Percentiles rank a stretch among this genome's conserved stretches.
Conservation (phyloP, 2,888 invertebrate genomes). For the Drosophila phalerata region DNA sequence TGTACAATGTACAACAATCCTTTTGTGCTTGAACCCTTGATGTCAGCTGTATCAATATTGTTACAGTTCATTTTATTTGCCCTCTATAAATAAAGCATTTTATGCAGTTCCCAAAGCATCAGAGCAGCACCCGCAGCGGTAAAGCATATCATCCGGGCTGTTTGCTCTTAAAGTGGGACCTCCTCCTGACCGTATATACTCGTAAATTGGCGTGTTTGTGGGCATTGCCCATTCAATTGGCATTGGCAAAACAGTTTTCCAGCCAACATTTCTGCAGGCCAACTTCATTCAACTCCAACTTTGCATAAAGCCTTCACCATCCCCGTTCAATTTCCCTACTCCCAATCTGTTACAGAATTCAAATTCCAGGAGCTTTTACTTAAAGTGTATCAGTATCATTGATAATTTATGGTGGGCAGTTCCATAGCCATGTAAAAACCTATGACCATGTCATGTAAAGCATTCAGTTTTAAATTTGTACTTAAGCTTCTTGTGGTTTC, state of each 20-base stretch:
- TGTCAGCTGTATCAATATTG: slow-evolving; percentile 80
- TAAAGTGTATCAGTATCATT: slow-evolving; percentile 52
- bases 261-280: slow-evolving; percentile 30
- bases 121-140: slow-evolving; percentile 5
- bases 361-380: slow-evolving; percentile 42
- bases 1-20: slow-evolving; percentile 50
- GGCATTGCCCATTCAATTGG: slow-evolving; percentile 56
- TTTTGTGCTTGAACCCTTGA: slow-evolving; percentile 63
- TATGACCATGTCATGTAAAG: not conserved
- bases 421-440: slow-evolving; percentile 16
- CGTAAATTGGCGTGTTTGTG: slow-evolving; percentile 32
- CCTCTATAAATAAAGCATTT: slow-evolving; percentile 74
- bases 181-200: slow-evolving; percentile 18
- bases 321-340: not conserved
- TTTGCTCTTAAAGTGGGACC: slow-evolving; percentile 18
- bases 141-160: slow-evolving; percentile 38
- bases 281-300: slow-evolving; percentile 34
- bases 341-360: slow-evolving; percentile 16
- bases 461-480: not conserved
- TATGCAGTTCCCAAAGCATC: slow-evolving; percentile 58
- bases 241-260: slow-evolving; percentile 43
- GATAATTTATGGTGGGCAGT: slow-evolving; percentile 36
- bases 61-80: slow-evolving; percentile 82
- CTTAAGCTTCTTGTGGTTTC: slow-evolving; percentile 23
- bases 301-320: slow-evolving; percentile 26